Evolutionary conservation across 37 sponge, comb jelly and placozoan species (phyloP).

Genomic region (Dysidea cf. avara): DNA sequence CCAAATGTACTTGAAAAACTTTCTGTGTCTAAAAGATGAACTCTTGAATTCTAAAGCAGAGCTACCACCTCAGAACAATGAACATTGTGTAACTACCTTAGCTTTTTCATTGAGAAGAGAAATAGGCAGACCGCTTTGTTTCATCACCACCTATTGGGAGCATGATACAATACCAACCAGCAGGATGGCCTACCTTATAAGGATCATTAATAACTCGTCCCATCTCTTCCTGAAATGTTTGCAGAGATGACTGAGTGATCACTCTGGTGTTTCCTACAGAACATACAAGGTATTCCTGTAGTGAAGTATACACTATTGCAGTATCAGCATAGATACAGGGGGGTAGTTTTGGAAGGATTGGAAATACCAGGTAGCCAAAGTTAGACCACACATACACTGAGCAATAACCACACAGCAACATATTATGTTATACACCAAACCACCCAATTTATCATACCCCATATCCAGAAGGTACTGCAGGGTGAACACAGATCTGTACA

Average conservation of each 20-base stretch:
- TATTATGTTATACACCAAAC: no score
- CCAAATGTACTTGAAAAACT: constrained; percentile 93
- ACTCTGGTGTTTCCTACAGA: constrained; percentile 85
- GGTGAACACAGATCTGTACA: no score
- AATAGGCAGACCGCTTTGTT: constrained; percentile 85
- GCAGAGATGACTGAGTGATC: constrained; percentile 89
- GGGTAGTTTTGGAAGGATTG: background rate
- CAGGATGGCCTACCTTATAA: constrained; percentile 66
- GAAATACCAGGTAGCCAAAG: background rate
- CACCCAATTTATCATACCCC: no score
- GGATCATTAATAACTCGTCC: constrained; percentile 90
- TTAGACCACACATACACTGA: background rate
- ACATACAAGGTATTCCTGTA: background rate
- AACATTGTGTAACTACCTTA: constrained; percentile 50
- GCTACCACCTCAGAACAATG: background rate
- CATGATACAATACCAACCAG: background rate
- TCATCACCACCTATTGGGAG: constrained; percentile 82
- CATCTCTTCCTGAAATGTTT: constrained; percentile 96
- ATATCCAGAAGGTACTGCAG: no score
- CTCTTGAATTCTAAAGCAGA: constrained; percentile 56
- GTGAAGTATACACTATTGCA: background rate
- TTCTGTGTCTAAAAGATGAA: constrained; percentile 94
- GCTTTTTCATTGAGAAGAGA: constrained; percentile 88
- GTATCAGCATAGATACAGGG: background rate
- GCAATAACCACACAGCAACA: background rate